Evolutionary conservation across 2,113 vertebrate species (phyloP).

Genomic region (Anthoscopus minutus): DNA sequence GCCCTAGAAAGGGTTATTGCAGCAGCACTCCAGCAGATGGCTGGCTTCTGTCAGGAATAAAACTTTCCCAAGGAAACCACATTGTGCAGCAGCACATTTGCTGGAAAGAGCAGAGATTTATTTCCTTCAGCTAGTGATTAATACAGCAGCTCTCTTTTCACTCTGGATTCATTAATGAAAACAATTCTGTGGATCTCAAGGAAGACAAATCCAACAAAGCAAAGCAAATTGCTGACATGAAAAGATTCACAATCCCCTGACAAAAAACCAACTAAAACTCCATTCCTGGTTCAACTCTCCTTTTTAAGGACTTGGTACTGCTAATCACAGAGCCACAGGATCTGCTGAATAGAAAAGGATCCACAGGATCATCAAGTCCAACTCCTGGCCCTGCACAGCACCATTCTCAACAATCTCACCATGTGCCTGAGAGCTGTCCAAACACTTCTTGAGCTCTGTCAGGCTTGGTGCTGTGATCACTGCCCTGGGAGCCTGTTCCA

Average conservation of each 20-base stretch:
- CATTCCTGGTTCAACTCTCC: background rate
- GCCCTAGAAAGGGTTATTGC: background rate
- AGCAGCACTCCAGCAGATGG: conserved; percentile 57
- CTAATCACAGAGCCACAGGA: background rate
- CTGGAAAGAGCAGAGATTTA: background rate
- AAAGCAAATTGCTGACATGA: background rate
- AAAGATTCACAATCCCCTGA: background rate
- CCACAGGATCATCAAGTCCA: background rate
- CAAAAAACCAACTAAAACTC: background rate
- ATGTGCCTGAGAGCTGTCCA: background rate
- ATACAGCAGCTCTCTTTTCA: background rate
- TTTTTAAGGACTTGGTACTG: background rate
- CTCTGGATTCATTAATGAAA: background rate
- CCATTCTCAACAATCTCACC: background rate
- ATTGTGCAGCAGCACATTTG: background rate
- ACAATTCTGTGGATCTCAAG: background rate
- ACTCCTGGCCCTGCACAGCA: no score
- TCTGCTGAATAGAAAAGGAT: background rate
- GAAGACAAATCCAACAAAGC: background rate
- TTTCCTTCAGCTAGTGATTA: background rate
- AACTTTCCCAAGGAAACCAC: background rate
- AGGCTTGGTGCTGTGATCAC: background rate
- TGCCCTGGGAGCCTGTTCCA: background rate
- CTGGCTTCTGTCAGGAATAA: conserved; percentile 60
- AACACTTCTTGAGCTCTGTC: background rate